Conservation (phyloP, 2,888 invertebrate genomes). For the Synanthedon andrenaeformis region DNA sequence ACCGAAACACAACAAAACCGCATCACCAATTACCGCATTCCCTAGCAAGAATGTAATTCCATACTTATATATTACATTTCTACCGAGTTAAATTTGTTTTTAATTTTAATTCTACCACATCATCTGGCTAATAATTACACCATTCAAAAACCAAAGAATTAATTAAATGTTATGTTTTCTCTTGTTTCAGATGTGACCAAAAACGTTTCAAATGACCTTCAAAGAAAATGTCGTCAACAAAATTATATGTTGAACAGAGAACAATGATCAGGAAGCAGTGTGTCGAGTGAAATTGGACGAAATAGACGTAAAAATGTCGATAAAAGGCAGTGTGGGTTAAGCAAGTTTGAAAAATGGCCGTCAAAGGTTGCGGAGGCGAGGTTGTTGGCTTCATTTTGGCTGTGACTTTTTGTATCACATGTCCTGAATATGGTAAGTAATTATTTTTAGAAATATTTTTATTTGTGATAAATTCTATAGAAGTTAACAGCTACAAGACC, state of each 20-base stretch:
- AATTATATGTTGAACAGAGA: conserved; percentile 20
- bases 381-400: conserved; percentile 61
- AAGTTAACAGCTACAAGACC: background rate
- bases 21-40: no score
- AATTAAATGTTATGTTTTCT: conserved; percentile 2
- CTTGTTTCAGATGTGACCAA: conserved; percentile 44
- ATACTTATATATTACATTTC: no score
- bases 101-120: no score
- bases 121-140: no score
- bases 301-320: conserved; percentile 53
- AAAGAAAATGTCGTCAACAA: conserved; percentile 34
- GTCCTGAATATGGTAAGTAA: conserved; percentile 61
- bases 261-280: background rate
- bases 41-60: no score
- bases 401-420: conserved; percentile 57
- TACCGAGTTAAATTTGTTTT: no score
- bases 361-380: conserved; percentile 50
- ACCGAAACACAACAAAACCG: no score
- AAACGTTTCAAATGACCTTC: conserved; percentile 7
- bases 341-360: conserved; percentile 55
- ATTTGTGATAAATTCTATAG: background rate
- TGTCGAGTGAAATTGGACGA: conserved; percentile 40
- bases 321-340: conserved; percentile 60
- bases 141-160: no score
- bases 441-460: background rate